Evolutionary conservation across 2,113 vertebrate genomes (phyloP).

Genomic region (Lophius piscatorius): DNA sequence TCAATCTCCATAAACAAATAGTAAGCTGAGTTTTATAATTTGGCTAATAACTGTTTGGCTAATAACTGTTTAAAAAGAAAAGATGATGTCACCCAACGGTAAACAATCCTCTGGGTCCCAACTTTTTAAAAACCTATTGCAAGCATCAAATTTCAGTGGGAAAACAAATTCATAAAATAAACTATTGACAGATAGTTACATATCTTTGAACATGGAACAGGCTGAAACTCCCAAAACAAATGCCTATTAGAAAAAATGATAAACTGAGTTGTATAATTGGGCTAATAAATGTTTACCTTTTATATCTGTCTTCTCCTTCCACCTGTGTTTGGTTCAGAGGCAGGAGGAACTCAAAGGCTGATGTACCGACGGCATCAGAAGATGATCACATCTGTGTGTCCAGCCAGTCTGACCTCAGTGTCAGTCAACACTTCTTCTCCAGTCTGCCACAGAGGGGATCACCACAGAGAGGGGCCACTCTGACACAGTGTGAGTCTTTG

Average conservation of each 20-base stretch:
- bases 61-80: too few species aligned
- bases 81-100: too few species aligned
- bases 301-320: background rate
- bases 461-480: conserved; percentile 59
- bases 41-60: too few species aligned
- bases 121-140: too few species aligned
- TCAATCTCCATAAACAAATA: too few species aligned
- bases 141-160: too few species aligned
- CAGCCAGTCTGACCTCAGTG: conserved; percentile 71
- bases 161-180: too few species aligned
- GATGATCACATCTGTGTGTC: conserved; percentile 59
- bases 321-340: conserved; percentile 1
- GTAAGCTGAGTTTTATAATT: too few species aligned
- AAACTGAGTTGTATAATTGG: background rate
- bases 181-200: too few species aligned
- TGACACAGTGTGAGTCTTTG: conserved; percentile 69
- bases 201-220: too few species aligned
- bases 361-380: conserved; percentile 37
- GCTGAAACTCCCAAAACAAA: too few species aligned
- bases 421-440: conserved; percentile 74
- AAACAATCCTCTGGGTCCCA: too few species aligned
- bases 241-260: background rate
- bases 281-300: background rate
- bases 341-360: conserved; percentile 71
- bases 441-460: conserved; percentile 56